Evolutionary conservation across 1,140 invertebrate species (phyloP).

Genomic region (Physella acuta): DNA sequence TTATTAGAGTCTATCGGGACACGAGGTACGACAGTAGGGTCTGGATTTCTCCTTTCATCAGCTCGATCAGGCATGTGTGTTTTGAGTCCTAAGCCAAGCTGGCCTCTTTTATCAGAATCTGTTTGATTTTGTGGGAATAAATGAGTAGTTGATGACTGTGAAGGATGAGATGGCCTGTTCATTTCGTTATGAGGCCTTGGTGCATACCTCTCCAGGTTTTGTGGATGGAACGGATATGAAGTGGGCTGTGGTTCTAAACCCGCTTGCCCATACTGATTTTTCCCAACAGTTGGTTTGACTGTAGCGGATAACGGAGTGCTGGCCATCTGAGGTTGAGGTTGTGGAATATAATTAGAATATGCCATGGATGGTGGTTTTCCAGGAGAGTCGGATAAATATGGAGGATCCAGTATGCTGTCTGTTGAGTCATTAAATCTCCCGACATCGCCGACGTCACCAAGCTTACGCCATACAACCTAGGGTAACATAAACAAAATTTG

Average conservation of each 20-base stretch:
- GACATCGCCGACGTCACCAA: constrained; percentile 51
- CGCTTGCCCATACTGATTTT: background rate
- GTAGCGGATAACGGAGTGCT: constrained; percentile 14
- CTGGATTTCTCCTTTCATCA: constrained; percentile 6
- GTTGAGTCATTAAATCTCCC: constrained; percentile 29
- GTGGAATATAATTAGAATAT: background rate
- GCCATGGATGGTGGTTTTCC: background rate
- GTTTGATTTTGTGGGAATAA: background rate
- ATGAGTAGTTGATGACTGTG: background rate
- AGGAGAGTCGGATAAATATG: background rate
- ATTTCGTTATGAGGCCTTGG: no score
- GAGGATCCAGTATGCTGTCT: constrained; percentile 17
- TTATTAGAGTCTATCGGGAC: background rate
- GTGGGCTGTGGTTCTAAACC: no score
- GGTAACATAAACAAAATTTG: background rate
- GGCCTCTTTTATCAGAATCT: background rate
- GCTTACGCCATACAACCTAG: constrained; percentile 59
- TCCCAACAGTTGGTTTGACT: background rate
- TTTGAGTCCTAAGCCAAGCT: background rate
- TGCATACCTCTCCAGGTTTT: no score
- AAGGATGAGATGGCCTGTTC: no score
- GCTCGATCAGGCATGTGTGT: no score
- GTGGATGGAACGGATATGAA: background rate
- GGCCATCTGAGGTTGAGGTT: constrained; percentile 8
- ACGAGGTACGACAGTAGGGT: background rate